phyloP scores from a whole-genome alignment of 2,797 vertebrate species.

The Amniataba percoides region DNA sequence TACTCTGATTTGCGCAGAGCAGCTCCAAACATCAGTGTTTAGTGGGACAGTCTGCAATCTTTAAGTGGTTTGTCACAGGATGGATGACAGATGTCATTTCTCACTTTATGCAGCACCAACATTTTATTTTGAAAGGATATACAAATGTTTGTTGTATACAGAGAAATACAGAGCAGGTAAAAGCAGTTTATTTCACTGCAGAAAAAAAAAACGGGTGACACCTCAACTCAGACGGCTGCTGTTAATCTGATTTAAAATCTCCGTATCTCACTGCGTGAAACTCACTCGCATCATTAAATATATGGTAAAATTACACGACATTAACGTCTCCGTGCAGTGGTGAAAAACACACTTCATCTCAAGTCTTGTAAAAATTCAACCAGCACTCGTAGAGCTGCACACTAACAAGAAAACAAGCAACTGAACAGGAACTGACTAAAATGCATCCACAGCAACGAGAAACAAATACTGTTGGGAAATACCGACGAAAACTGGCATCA shows the following conservation, averaged over 20 bases:
- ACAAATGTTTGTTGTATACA: neutral
- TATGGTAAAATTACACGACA: neutral
- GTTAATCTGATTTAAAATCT: neutral
- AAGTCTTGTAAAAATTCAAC: too few species aligned
- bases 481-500: too few species aligned
- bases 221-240: too few species aligned
- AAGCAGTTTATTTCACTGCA: neutral
- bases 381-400: neutral
- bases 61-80: neutral
- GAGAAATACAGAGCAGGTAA: neutral
- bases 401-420: neutral
- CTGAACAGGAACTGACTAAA: too few species aligned
- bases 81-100: too few species aligned
- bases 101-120: neutral
- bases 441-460: too few species aligned
- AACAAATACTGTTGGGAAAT: too few species aligned
- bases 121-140: neutral
- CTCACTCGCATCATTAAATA: neutral
- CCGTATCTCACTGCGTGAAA: neutral
- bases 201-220: too few species aligned
- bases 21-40: neutral
- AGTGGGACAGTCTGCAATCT: neutral
- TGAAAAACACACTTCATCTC: too few species aligned
- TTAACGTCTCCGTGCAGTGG: too few species aligned
- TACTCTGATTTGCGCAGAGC: slow-evolving; percentile 4